Evolutionary conservation across 2,888 invertebrate species (phyloP), one percentile per base, ranked within the genome.

Genomic region (Oxyteleia sp.): DNA sequence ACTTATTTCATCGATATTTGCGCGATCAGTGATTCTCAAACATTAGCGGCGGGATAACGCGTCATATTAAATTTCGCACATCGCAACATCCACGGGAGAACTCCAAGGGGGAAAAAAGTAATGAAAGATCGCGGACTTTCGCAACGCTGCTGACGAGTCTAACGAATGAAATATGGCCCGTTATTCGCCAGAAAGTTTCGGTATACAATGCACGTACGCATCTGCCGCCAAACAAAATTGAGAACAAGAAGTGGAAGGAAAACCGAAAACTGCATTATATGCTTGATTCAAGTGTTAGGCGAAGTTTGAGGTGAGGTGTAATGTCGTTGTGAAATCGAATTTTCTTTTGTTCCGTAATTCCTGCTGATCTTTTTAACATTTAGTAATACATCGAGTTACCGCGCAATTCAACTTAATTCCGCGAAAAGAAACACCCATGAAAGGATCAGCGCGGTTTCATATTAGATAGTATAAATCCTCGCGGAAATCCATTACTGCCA

Each of bases 131-230:
- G 38, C 35, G 23, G 41, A 74, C 55, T 51, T 81, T 63, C 61
- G 45, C 41, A 43, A 41, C 41, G 26, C 32, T 74, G 43, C 63
- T 69, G 63, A 71, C 51, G 66, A 76, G 63, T 69, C 41, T 82
- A 82, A 76, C 71, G 49, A 76, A 76, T 71, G 82, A 76, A 76
- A 82, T 82, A 76, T 66, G 61, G 68, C 69, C 45, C 53, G 69
- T 82, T 81, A 55, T 75, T 75, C 63, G 57, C 47, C 11, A 49
- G 32, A 26, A 55, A 71, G 51, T 59, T 82, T 82, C 82, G 68
- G 81, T 76, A 89, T 88, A 87, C 89, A 82, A 84, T 85, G 85
- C 88, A 89, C 88, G 89, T 87, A 84, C 87, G 85, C 85, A 85
- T 86, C 83, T 84, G 87, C 85, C 85, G 82, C 86, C 87, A 87